phyloP scores from a whole-genome alignment of 2,113 vertebrate species.

The Cariama cristata region DNA sequence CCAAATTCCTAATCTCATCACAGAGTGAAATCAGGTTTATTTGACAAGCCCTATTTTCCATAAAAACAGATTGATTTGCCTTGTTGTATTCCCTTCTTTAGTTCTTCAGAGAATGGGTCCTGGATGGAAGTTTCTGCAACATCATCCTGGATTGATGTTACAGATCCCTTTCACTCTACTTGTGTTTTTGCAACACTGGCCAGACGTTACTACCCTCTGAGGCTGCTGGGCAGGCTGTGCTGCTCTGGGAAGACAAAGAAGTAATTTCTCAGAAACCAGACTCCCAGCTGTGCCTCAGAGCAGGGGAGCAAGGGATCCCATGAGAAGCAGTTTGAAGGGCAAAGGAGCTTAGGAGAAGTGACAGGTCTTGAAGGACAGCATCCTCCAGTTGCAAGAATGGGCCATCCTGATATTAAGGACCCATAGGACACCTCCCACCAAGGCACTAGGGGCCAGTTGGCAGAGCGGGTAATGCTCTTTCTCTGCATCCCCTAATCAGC shows the following conservation, averaged over 20 bases:
- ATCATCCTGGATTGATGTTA: not conserved
- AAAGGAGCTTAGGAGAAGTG: not conserved
- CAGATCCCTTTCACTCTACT: not conserved
- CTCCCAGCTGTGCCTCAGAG: not conserved
- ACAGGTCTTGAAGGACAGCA: not conserved
- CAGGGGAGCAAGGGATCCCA: not conserved
- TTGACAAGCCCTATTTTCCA: conserved; percentile 24
- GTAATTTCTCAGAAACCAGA: not conserved
- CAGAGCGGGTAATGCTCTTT: not conserved
- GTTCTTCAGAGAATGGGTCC: not conserved
- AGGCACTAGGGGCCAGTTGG: not conserved
- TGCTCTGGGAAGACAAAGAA: not conserved
- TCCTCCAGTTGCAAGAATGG: not conserved
- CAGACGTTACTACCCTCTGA: fast-evolving
- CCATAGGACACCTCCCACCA: not conserved
- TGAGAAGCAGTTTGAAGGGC: not conserved
- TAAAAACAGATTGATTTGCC: not conserved
- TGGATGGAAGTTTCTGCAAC: not conserved
- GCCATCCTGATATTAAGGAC: not conserved
- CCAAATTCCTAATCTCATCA: conserved; percentile 45
- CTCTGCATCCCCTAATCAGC: not conserved
- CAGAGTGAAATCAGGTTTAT: conserved; percentile 30
- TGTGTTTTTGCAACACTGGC: not conserved
- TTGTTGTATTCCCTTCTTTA: not conserved
- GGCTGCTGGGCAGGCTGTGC: not conserved